Evolutionary conservation across 2,888 invertebrate genomes (phyloP).

Genomic region (Drosophila prostipennis): DNA sequence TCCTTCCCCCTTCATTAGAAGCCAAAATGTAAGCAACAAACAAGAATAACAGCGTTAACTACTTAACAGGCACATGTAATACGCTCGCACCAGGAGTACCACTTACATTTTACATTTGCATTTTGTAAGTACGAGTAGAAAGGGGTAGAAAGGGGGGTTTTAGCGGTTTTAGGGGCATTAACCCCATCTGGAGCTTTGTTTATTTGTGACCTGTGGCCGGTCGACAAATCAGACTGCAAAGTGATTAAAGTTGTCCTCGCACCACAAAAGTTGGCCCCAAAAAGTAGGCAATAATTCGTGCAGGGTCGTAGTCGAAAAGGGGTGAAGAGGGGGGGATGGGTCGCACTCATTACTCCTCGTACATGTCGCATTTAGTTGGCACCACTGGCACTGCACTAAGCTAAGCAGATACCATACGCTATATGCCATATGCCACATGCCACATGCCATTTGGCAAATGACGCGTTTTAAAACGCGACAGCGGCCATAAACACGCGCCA

Average conservation of each 20-base stretch:
- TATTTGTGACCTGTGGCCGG: conserved; percentile 45
- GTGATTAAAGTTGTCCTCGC: conserved; percentile 45
- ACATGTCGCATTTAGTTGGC: conserved; percentile 31
- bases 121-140: too few relatives aligned
- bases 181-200: conserved; percentile 15
- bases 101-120: conserved; percentile 48
- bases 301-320: neutral
- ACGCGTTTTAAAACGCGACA: conserved; percentile 2
- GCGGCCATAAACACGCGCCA: conserved; percentile 8
- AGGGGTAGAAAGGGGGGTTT: too few relatives aligned
- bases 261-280: conserved; percentile 20
- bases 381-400: conserved; percentile 20
- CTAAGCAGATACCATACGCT: conserved; percentile 5
- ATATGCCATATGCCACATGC: conserved; percentile 6
- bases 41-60: conserved; percentile 47
- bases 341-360: conserved; percentile 30
- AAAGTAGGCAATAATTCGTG: conserved; percentile 38
- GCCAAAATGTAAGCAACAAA: conserved; percentile 43
- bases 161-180: too few relatives aligned
- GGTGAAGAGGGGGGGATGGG: neutral
- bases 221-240: conserved; percentile 41
- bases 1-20: conserved; percentile 29
- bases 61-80: conserved; percentile 52
- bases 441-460: conserved; percentile 27
- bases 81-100: conserved; percentile 25